Conservation (phyloP, 2,797 vertebrate genomes). For the Mus spretus region DNA sequence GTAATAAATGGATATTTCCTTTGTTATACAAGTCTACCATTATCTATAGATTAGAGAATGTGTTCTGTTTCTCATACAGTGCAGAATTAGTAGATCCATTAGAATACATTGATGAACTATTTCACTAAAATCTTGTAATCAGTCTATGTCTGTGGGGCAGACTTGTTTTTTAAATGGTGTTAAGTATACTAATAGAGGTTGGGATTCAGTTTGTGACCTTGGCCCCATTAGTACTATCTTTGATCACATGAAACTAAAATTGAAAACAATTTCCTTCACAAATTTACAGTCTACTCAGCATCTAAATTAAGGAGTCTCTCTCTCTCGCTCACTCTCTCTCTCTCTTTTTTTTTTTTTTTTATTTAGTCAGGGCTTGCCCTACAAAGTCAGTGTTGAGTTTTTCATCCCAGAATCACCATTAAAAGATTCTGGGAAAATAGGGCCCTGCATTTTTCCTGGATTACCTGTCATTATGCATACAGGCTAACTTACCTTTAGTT, state of each 20-base stretch:
- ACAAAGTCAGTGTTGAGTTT: conserved; percentile 32
- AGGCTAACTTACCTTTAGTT: background rate
- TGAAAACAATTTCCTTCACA: conserved; percentile 57
- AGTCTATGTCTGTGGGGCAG: background rate
- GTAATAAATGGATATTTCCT: conserved; percentile 31
- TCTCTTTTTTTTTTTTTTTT: conserved; percentile 18
- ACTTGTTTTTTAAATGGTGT: conserved; percentile 66
- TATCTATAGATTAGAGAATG: background rate
- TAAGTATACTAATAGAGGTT: conserved; percentile 57
- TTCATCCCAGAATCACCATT: conserved; percentile 47
- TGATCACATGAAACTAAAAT: conserved; percentile 67
- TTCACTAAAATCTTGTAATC: conserved; percentile 47
- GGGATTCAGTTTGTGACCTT: conserved; percentile 22
- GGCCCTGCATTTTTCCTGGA: conserved; percentile 7
- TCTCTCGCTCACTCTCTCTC: background rate
- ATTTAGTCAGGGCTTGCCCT: conserved; percentile 48
- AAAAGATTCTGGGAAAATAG: conserved; percentile 47
- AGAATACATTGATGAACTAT: conserved; percentile 39
- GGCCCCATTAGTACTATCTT: conserved; percentile 62
- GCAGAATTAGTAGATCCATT: background rate
- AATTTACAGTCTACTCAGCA: conserved; percentile 45
- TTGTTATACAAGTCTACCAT: background rate
- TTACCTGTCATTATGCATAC: conserved; percentile 41
- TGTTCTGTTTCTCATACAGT: conserved; percentile 51
- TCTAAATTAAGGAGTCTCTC: conserved; percentile 44